phyloP scores from a whole-genome alignment of 2,888 invertebrate genomes.

The Petrolisthes cinctipes region DNA sequence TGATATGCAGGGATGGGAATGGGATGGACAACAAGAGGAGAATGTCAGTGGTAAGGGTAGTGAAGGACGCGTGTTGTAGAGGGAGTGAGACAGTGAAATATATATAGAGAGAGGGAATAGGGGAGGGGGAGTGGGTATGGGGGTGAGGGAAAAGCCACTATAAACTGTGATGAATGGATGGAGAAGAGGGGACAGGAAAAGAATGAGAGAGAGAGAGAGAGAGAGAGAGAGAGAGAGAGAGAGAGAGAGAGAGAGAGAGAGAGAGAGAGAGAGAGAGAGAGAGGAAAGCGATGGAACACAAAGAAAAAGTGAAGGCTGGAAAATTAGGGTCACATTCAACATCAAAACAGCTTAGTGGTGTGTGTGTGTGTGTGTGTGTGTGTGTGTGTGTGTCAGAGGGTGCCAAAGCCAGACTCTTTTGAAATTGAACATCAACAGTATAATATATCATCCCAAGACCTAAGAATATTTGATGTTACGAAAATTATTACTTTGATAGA shows the following conservation, averaged over 20 bases:
- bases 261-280: background rate
- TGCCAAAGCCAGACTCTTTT: no score
- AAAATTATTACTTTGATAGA: no score
- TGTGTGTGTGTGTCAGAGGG: no score
- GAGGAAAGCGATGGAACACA: background rate
- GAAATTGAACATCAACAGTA: no score
- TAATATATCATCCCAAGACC: no score
- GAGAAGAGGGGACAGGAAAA: conserved; percentile 6
- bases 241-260: conserved; percentile 24
- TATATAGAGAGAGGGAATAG: background rate
- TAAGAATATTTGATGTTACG: no score
- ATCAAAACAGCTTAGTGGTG: no score
- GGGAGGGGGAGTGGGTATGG: background rate
- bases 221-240: conserved; percentile 30
- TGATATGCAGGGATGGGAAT: background rate
- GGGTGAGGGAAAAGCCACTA: background rate
- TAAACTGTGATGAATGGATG: background rate
- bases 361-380: no score
- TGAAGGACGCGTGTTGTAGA: background rate
- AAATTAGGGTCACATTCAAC: background rate
- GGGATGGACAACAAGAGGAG: background rate
- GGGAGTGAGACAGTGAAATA: background rate
- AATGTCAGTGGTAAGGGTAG: background rate
- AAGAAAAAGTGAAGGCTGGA: background rate
- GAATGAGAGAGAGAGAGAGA: conserved; percentile 25